phyloP scores from a whole-genome alignment of 1,140 invertebrate genomes.

The Gryllus bimaculatus region DNA sequence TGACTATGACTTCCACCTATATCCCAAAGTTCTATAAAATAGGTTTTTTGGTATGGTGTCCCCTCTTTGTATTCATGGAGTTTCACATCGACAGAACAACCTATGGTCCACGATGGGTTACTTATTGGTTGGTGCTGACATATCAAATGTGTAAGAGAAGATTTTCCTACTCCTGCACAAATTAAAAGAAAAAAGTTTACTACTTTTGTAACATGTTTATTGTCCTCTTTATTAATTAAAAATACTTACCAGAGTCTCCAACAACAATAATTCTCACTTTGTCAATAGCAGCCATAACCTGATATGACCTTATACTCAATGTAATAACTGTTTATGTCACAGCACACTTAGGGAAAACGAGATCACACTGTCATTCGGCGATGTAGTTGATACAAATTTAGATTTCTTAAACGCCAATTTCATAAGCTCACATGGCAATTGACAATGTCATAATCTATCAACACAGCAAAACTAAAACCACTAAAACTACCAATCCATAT shows the following conservation, averaged over 20 bases:
- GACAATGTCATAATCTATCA: no score
- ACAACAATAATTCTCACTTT: conserved; percentile 86
- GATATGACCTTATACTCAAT: no score
- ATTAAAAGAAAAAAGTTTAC: not conserved
- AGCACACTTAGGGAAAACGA: no score
- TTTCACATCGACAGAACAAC: conserved; percentile 91
- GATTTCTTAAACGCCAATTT: no score
- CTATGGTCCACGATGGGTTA: conserved; percentile 88
- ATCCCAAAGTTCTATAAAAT: conserved; percentile 94
- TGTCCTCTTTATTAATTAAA: not conserved
- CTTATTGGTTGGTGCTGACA: conserved; percentile 74
- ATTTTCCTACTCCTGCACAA: conserved; percentile 81
- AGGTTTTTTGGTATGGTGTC: conserved; percentile 79
- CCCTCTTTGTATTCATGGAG: conserved; percentile 93
- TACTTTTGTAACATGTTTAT: not conserved
- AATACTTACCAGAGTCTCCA: conserved; percentile 74
- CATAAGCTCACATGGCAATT: no score
- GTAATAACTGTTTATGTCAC: no score
- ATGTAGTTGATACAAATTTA: no score
- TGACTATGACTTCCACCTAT: conserved; percentile 89
- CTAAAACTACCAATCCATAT: no score
- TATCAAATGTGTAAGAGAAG: conserved; percentile 84
- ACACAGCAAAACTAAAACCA: no score
- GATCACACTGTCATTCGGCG: no score
- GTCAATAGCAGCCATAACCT: conserved; percentile 60